Evolutionary conservation across 2,888 invertebrate genomes (phyloP).

Genomic region (Mythimna pallens): DNA sequence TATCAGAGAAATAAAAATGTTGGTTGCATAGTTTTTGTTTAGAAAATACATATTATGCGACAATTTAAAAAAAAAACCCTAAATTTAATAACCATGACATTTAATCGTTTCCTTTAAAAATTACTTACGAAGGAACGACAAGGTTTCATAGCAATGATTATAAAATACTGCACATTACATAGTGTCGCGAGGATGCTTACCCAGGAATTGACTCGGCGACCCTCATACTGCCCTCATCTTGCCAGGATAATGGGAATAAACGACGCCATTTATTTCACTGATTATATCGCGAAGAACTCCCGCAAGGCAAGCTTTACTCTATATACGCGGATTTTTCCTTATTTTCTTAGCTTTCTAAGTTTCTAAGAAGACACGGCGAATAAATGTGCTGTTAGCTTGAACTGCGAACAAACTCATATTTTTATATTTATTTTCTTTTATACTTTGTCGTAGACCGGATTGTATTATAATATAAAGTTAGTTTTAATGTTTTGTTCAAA

Average conservation of each 20-base stretch:
- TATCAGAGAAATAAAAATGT: background rate
- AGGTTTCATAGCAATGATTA: slow-evolving; percentile 12
- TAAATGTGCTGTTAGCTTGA: slow-evolving; percentile 17
- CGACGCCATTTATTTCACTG: slow-evolving; percentile 62
- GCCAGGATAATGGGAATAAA: slow-evolving; percentile 61
- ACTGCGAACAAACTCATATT: slow-evolving; percentile 14
- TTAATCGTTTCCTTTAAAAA: background rate
- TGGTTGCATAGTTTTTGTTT: too few species aligned
- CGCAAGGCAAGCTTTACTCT: slow-evolving; percentile 30
- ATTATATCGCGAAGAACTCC: slow-evolving; percentile 57
- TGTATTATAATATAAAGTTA: background rate
- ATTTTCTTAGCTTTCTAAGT: slow-evolving; percentile 34
- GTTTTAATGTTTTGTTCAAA: slow-evolving; percentile 6
- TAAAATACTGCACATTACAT: slow-evolving; percentile 15
- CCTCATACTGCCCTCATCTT: slow-evolving; percentile 33
- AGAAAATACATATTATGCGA: too few species aligned
- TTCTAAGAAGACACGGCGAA: slow-evolving; percentile 13
- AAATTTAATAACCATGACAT: background rate
- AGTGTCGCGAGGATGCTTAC: slow-evolving; percentile 14
- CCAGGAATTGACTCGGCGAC: slow-evolving; percentile 29
- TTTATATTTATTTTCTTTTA: slow-evolving; percentile 1
- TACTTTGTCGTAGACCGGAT: background rate
- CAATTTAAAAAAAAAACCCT: too few species aligned
- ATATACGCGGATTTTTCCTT: slow-evolving; percentile 49
- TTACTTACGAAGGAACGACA: background rate